phyloP scores from a whole-genome alignment of 2,797 vertebrate species.

The Monodelphis domestica region DNA sequence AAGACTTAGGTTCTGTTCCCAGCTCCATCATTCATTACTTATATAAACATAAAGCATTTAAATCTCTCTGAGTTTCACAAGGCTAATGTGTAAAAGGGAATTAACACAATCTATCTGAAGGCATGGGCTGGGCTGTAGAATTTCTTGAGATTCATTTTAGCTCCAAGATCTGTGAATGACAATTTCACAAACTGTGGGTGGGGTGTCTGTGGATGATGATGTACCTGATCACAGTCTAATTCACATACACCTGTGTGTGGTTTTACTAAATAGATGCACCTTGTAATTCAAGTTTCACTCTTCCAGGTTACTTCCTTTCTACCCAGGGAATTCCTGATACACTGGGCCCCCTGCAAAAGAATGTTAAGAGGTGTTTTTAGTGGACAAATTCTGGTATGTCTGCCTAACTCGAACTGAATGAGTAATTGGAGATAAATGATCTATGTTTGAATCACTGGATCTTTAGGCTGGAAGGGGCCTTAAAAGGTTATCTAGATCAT shows the following conservation, averaged over 20 bases:
- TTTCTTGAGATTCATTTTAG: not conserved
- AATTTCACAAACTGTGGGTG: not conserved
- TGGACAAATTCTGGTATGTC: conserved; percentile 64
- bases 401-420: conserved; percentile 44
- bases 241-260: not conserved
- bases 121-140: not conserved
- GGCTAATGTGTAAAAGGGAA: not conserved
- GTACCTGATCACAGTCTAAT: not conserved
- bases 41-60: not conserved
- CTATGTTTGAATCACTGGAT: conserved; percentile 59
- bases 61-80: not conserved
- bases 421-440: conserved; percentile 66
- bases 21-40: not conserved
- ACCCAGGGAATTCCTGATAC: conserved; percentile 56
- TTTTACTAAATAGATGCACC: conserved; percentile 38
- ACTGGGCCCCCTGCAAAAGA: conserved; percentile 34
- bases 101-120: not conserved
- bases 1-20: not conserved
- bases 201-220: not conserved
- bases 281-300: conserved; percentile 54
- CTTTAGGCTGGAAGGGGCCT: conserved; percentile 42
- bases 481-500: conserved; percentile 3
- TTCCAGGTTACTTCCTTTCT: conserved; percentile 60
- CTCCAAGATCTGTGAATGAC: not conserved
- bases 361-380: conserved; percentile 67